Conservation (phyloP, 2,113 vertebrate genomes). For the Erinaceus europaeus region DNA sequence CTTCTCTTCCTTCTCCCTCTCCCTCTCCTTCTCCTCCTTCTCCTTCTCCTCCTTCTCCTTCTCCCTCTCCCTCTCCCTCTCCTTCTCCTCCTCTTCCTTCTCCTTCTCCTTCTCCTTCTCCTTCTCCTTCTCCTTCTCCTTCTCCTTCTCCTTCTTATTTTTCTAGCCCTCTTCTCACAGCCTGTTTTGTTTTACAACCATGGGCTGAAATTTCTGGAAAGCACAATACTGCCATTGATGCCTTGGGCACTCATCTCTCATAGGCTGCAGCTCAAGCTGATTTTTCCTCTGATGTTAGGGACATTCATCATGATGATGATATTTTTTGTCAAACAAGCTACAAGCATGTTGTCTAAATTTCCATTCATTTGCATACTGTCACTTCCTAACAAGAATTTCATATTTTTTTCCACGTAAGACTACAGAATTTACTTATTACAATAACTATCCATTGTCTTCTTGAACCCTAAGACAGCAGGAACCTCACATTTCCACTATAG, state of each 20-base stretch:
- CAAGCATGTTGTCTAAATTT: background rate
- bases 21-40: no score
- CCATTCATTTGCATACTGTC: background rate
- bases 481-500: no score
- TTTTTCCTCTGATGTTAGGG: slow-evolving; percentile 63
- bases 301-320: slow-evolving; percentile 32
- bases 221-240: slow-evolving; percentile 36
- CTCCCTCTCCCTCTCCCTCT: no score
- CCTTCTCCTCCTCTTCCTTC: no score
- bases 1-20: no score
- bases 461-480: no score
- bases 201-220: slow-evolving; percentile 52
- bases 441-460: no score
- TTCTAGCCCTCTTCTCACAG: slow-evolving; percentile 15
- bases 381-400: background rate
- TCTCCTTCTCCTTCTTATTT: background rate
- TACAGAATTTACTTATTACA: background rate
- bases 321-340: slow-evolving; percentile 43
- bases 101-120: background rate
- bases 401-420: background rate
- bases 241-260: slow-evolving; percentile 60
- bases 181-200: background rate
- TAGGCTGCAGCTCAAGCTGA: background rate
- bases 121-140: slow-evolving; percentile 5
- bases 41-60: no score